These are phyloP conservation scores for Cossypha dichroa DNA, from an alignment of 2,797 vertebrate species.

Conservation along the genomic window DNA sequence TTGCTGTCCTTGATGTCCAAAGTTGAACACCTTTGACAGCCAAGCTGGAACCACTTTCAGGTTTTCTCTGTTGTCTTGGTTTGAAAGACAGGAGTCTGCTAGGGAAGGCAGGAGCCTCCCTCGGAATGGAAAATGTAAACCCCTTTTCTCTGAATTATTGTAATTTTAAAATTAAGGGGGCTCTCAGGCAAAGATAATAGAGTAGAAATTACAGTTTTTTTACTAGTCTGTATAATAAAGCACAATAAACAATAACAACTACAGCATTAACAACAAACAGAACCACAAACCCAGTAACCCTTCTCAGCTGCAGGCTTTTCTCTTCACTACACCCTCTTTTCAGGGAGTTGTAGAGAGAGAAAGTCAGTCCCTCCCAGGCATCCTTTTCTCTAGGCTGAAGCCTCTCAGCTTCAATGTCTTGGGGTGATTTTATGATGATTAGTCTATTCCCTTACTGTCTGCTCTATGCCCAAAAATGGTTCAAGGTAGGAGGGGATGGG, in stretches of 20 bases:
- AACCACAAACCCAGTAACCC: not conserved
- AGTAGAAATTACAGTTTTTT: not conserved
- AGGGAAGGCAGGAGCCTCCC: not conserved
- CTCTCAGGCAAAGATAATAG: not conserved
- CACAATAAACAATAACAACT: too few species aligned
- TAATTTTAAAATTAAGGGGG: not conserved
- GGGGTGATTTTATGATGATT: not conserved
- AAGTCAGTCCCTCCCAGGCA: not conserved
- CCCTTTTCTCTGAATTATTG: not conserved
- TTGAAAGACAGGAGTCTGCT: not conserved
- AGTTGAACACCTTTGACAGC: not conserved
- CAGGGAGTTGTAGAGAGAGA: not conserved
- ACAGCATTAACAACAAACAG: not conserved
- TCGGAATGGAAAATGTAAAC: not conserved
- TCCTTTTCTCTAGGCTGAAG: not conserved
- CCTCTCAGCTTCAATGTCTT: not conserved
- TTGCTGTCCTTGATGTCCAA: not conserved
- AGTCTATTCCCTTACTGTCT: not conserved
- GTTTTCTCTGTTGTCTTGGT: not conserved
- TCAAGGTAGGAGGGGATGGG: rapidly evolving
- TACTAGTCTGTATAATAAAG: not conserved
- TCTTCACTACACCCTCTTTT: not conserved
- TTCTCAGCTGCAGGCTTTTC: too few species aligned
- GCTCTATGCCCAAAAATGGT: not conserved
- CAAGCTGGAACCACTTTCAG: not conserved